Percentiles rank a stretch among this genome's conserved stretches.
These are phyloP conservation scores for Centroberyx gerrardi DNA, from an alignment of 2,797 vertebrate genomes.

Conservation along the genomic window DNA sequence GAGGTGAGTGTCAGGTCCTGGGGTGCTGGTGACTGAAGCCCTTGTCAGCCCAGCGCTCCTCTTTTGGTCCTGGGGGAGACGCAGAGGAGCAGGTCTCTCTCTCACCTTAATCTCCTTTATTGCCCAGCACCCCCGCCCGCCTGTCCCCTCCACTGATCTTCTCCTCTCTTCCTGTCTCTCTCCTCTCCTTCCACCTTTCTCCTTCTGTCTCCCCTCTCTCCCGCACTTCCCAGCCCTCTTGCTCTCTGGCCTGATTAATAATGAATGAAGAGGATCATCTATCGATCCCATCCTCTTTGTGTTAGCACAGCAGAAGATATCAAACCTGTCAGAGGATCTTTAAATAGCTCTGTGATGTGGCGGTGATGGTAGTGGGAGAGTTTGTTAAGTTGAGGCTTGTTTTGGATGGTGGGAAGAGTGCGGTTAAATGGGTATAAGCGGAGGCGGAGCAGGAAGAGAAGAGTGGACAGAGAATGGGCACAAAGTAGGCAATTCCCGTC, in stretches of 20 bases:
- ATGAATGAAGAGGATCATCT: slow-evolving; percentile 86
- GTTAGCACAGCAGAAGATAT: slow-evolving; percentile 83
- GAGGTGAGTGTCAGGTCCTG: slow-evolving; percentile 45
- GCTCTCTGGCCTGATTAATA: slow-evolving; percentile 82
- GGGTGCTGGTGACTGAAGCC: slow-evolving; percentile 47
- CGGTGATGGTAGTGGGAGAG: slow-evolving; percentile 41
- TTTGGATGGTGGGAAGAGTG: slow-evolving; percentile 28
- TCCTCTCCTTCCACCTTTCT: slow-evolving; percentile 50
- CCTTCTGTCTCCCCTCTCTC: slow-evolving; percentile 55
- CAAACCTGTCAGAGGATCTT: slow-evolving; percentile 80
- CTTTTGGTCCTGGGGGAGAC: slow-evolving; percentile 42
- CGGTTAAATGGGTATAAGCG: slow-evolving; percentile 33
- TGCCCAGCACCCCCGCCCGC: slow-evolving; percentile 57
- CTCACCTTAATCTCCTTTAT: slow-evolving; percentile 65
- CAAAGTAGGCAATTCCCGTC: slow-evolving; percentile 45
- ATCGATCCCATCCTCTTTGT: slow-evolving; percentile 83
- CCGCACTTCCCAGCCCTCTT: slow-evolving; percentile 64
- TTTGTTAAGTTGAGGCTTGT: slow-evolving; percentile 53
- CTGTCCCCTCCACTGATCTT: slow-evolving; percentile 71
- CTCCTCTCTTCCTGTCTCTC: slow-evolving; percentile 63
- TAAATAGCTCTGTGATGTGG: slow-evolving; percentile 71
- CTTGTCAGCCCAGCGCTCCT: slow-evolving; percentile 2
- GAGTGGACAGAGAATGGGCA: slow-evolving; percentile 33
- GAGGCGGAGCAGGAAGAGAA: neutral
- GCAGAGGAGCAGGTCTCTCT: slow-evolving; percentile 46